Base-by-base conservation (phyloP, 2,888 invertebrate genomes). In the Teleogryllus oceanicus region DNA sequence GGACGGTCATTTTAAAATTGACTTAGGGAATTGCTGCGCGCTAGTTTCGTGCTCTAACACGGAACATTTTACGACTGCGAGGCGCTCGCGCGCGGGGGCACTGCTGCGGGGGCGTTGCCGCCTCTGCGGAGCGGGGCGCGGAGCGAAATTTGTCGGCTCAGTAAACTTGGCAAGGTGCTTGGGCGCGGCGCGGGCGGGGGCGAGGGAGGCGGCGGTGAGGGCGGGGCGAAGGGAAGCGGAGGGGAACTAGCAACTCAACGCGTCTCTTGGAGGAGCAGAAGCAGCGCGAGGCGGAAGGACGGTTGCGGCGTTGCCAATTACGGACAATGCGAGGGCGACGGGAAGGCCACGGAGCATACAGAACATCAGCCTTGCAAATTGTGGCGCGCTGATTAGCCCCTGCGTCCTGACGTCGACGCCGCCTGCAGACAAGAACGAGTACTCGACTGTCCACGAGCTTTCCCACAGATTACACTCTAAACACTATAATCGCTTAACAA, bases 41-140 rank as follows among this genome's bases (percentile, higher is more conserved):
- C 62, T 62, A 62, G 62, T 62, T 62, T 62, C 62, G 62, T 62
- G 62, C 62, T 62, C 62, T 62, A 62, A 62, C 62, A 62, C 62
- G 62, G 12, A 62, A 11, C 62, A 62, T 62, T 62, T 62, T 62
- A 62, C 62, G 62, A 62, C 62, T 62, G 13, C 1, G 62, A 5
- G 62, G 62, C 62, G 62, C n/a, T n/a, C 37, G 37, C 37, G 37
- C 5, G 37, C 62, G 16, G 62, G 21, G 2, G 18, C 62, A 3
- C 18, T 62, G 62, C 3, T 4, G 62, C 2, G 13, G 24, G 37
- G n/a, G 62, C 62, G 62, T 62, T n/a, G n/a, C 62, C 11, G n/a
- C 62, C 62, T 1, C 62, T 8, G 62, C 4, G 62, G 62, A 62
- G n/a, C 62, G 16, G 62, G 62, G n/a, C 16, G 62, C 62, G 62